Percentiles rank a stretch among this genome's conserved stretches.
Evolutionary conservation across 1,140 invertebrate species (phyloP).

Genomic region (Polypedilum pembai): DNA sequence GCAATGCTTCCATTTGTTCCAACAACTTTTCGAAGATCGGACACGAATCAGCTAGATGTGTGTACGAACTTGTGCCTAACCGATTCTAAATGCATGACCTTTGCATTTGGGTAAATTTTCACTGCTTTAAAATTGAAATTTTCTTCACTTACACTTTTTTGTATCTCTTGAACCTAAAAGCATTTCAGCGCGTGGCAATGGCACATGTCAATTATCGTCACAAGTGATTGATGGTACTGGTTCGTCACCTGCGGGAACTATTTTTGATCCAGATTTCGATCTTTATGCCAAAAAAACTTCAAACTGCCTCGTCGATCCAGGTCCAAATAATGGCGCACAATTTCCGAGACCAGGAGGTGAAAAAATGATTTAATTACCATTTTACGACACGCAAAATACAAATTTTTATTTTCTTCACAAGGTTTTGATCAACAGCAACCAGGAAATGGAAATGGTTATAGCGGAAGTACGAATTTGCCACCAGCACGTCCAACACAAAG

Average conservation of each 20-base stretch:
- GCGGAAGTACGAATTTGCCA: background rate
- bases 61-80: constrained; percentile 42
- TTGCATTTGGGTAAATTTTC: constrained; percentile 39
- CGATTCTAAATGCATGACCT: constrained; percentile 42
- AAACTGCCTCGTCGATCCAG: constrained; percentile 41
- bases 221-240: constrained; percentile 43
- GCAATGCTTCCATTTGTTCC: constrained; percentile 43
- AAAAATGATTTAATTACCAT: background rate
- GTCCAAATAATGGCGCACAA: background rate
- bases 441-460: background rate
- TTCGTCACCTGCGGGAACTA: constrained; percentile 41
- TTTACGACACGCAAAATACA: background rate
- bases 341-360: background rate
- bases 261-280: constrained; percentile 53
- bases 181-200: constrained; percentile 53
- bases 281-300: constrained; percentile 49
- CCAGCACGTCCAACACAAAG: constrained; percentile 4
- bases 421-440: background rate
- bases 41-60: constrained; percentile 42
- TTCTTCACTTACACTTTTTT: constrained; percentile 13
- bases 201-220: constrained; percentile 50
- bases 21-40: constrained; percentile 43
- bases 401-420: background rate
- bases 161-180: constrained; percentile 38
- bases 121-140: background rate